phyloP scores from a whole-genome alignment of 2,113 vertebrate genomes.

The Dicerorhinus sumatrensis region DNA sequence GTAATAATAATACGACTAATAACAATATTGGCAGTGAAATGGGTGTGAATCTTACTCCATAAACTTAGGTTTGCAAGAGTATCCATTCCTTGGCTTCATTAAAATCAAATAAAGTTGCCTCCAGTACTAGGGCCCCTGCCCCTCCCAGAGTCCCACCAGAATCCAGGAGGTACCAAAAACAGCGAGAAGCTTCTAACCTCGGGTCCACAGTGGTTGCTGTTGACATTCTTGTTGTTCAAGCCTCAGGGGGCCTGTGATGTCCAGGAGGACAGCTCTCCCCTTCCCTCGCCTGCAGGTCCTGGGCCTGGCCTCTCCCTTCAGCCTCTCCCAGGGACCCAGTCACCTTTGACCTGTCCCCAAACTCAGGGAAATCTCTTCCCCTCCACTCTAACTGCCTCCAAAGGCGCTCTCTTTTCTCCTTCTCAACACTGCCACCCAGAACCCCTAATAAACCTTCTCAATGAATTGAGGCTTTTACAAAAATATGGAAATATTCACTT shows the following conservation, averaged over 20 bases:
- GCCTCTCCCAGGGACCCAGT: background rate
- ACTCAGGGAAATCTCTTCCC: background rate
- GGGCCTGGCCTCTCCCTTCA: accelerated
- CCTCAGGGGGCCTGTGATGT: accelerated
- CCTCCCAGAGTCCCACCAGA: background rate
- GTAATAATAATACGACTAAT: no score
- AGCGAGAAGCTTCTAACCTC: accelerated
- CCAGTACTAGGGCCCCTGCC: background rate
- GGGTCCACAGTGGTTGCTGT: accelerated
- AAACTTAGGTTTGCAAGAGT: background rate
- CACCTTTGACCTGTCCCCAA: background rate
- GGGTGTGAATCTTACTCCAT: background rate
- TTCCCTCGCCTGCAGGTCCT: accelerated
- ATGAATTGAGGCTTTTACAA: background rate
- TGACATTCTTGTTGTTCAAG: background rate
- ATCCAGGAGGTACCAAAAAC: background rate
- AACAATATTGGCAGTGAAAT: background rate
- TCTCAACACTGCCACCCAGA: background rate
- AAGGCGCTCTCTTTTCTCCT: background rate
- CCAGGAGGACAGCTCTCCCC: background rate
- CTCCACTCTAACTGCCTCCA: background rate
- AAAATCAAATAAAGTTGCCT: background rate
- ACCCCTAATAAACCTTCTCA: background rate
- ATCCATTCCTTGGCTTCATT: background rate
- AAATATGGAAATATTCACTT: background rate